Conservation (phyloP, 1,140 invertebrate genomes). For the Coelopa frigida region DNA sequence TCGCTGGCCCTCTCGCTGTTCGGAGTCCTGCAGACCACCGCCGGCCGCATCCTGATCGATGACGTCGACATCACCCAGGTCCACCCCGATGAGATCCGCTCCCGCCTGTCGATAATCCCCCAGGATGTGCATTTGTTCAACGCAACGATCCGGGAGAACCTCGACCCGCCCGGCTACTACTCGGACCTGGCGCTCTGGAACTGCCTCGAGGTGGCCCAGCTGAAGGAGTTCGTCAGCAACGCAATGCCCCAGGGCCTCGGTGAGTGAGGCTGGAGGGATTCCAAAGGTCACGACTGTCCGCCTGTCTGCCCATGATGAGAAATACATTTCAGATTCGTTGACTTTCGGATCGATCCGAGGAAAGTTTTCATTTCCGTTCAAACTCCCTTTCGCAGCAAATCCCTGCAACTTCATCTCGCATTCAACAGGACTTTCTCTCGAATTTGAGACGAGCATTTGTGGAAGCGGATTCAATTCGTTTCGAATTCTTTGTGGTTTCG, state of each 20-base stretch:
- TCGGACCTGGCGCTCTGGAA: conserved; percentile 71
- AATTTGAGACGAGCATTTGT: too few species aligned
- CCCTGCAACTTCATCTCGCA: too few species aligned
- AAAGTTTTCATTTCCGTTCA: too few species aligned
- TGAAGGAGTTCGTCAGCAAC: conserved; percentile 64
- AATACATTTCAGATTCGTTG: too few species aligned
- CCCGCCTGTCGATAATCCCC: conserved; percentile 81
- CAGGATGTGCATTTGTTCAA: conserved; percentile 88
- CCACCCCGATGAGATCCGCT: conserved; percentile 64
- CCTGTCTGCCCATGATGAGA: too few species aligned
- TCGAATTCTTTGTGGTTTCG: too few species aligned
- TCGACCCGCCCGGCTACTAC: conserved; percentile 71
- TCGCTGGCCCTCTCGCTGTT: conserved; percentile 64
- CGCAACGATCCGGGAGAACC: conserved; percentile 83
- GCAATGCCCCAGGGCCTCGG: conserved; percentile 58
- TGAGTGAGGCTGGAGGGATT: conserved; percentile 28
- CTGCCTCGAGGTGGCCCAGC: conserved; percentile 55
- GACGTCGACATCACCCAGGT: conserved; percentile 58
- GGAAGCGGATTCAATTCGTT: too few species aligned
- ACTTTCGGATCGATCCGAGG: too few species aligned
- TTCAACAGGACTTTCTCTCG: too few species aligned
- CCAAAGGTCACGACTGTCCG: too few species aligned
- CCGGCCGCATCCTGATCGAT: conserved; percentile 63
- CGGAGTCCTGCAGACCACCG: conserved; percentile 54
- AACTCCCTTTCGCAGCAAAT: too few species aligned